Evolutionary conservation across 92 coral and sea anemone species (phyloP), one percentile per base, ranked within the genome.

Genomic region (Porites lobata): DNA sequence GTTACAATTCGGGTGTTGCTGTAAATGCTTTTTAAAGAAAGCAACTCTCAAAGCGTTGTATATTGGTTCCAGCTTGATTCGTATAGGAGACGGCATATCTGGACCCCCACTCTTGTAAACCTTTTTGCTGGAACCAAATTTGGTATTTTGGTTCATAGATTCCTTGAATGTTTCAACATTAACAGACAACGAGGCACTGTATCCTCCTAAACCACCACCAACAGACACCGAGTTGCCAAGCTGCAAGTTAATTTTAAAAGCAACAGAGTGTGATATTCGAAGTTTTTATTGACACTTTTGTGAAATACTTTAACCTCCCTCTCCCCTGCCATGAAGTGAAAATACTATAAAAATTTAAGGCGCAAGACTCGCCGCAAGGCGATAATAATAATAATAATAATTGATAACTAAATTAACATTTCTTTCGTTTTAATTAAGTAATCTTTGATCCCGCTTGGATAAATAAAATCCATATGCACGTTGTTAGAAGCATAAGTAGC

Each of bases 61-160:
- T 17, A 88, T 82, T 13, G 92, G 88, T n/a, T 82, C 13, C 63
- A 88, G 79, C 20, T 61, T 88, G 2, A 88, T 20, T 50, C 72
- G 69, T 50, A 88, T 82, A 1, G 92, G 92, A 47, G 82, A 88
- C 1, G 92, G 88, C 51, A 88, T 20, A 18, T 83, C 75, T 29
- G 50, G 73, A 8, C 88, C 88, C 52, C 92, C 92, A 21, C 87
- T 81, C 11, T 61, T 63, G 69, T 82, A 74, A 26, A 17, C 29
- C 20, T 75, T 82, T 75, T 82, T 88, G 58, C 82, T 75, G 38
- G 64, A 76, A 3, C 87, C 87, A 76, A 88, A 88, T 32, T 75
- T 67, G 51, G 81, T 82, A 20, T 19, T 68, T 65, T 63, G 58
- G 63, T 64, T 63, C 78, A 76, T 82, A 19, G 87, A 88, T 68